phyloP scores from a whole-genome alignment of 2,113 vertebrate species.

The Sardina pilchardus region DNA sequence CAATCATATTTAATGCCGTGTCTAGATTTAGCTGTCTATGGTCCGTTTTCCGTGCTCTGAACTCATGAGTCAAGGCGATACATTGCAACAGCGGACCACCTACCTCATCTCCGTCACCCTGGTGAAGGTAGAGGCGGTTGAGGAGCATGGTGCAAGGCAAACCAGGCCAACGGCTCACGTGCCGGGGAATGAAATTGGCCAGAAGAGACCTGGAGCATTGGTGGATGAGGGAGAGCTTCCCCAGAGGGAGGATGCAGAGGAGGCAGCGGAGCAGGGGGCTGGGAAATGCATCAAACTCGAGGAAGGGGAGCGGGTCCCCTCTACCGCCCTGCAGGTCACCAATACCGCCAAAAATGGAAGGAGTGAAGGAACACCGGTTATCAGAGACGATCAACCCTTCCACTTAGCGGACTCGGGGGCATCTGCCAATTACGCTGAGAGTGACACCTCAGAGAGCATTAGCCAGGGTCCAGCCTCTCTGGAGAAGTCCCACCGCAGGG shows the following conservation, averaged over 20 bases:
- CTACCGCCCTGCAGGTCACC: constrained; percentile 49
- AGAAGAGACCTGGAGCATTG: background rate
- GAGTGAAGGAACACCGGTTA: constrained; percentile 39
- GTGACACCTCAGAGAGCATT: constrained; percentile 59
- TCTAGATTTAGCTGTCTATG: constrained; percentile 57
- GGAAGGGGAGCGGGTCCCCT: constrained; percentile 52
- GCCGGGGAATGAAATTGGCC: constrained; percentile 47
- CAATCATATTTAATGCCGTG: constrained; percentile 38
- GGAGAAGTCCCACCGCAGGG: constrained; percentile 69
- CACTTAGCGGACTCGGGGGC: background rate
- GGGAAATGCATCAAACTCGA: constrained; percentile 51
- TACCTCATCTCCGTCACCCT: constrained; percentile 95
- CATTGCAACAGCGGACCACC: constrained; percentile 89
- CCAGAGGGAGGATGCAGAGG: constrained; percentile 27
- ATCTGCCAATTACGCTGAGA: constrained; percentile 40
- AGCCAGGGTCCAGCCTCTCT: constrained; percentile 68
- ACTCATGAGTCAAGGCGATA: constrained; percentile 81
- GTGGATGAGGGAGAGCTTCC: constrained; percentile 20
- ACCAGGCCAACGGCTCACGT: constrained; percentile 51
- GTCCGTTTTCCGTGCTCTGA: constrained; percentile 63
- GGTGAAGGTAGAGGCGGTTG: constrained; percentile 87
- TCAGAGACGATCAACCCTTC: background rate
- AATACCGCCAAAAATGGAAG: background rate
- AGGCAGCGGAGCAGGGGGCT: constrained; percentile 36
- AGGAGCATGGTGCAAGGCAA: constrained; percentile 68